Evolutionary conservation across 2,113 vertebrate genomes (phyloP), one percentile per base, ranked within the genome.

Genomic region (Arizona elegans): DNA sequence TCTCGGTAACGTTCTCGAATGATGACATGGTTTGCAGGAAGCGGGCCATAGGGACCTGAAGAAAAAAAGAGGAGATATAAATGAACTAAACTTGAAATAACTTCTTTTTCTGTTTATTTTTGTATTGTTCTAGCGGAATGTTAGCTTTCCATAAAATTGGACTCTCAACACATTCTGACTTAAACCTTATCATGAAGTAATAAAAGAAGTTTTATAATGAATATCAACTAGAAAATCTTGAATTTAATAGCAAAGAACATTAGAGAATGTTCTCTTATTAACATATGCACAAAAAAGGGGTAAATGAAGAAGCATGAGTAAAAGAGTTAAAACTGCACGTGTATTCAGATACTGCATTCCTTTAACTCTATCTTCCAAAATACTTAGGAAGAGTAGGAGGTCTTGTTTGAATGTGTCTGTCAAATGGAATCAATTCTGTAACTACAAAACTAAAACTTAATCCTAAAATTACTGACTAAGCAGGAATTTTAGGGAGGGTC

Each of bases 1-100:
- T 99, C 98, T 6, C 97, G 98, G 90, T 98, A 98, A 26, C 98
- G 98, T 95, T 99, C 99, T 65, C 97, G 98, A 86, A 99, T 98
- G 87, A 99, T 98, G 87, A 99, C 97, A 0, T 98, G 98, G 97
- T 99, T 99, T 93, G 98, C 96, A 92, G 97, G 97, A 8, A 98
- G 97, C 8, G 98, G 97, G 26, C 97, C 95, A 87, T 98, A 98
- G 29, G 97, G 96, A 92, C 98, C 98, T 99, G 92, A 19, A 94
- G 54, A 94, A 5, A 94, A 85, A 2, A 90, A 10, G 43, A 15
- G 4, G 38, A 26, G 15, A 33, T 52, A 62, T 50, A 38, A 62
- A n/a, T 65, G 3, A 59, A 38, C 29, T 38, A 54, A 90, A 89
- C 21, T 86, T 90, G 53, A 50, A 89, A 87, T 17, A 15, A 50